Evolutionary conservation across 2,888 invertebrate genomes (phyloP).

Genomic region (Ectemnius continuus): DNA sequence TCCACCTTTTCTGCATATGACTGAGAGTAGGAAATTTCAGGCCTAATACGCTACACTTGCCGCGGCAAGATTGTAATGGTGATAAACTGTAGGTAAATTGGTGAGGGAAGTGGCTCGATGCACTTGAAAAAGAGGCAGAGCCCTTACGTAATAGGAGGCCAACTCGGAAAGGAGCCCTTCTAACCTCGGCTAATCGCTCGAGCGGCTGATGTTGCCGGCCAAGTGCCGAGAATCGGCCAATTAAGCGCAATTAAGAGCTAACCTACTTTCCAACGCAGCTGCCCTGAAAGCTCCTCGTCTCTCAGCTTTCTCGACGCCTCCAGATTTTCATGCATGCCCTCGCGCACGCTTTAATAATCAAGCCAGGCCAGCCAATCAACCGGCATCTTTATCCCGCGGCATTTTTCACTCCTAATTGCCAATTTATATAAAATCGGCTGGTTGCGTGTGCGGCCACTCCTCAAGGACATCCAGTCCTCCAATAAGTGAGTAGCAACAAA

Average conservation of each 20-base stretch:
- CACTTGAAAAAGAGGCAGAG: conserved; percentile 23
- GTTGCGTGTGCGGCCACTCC: too few species aligned
- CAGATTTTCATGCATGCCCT: background rate
- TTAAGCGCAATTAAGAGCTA: conserved; percentile 73
- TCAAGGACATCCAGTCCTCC: too few species aligned
- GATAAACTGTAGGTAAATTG: conserved; percentile 26
- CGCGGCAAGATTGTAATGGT: too few species aligned
- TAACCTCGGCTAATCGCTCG: conserved; percentile 65
- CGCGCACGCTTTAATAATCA: too few species aligned
- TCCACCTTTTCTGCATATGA: too few species aligned
- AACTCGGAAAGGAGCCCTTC: conserved; percentile 35
- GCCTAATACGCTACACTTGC: too few species aligned
- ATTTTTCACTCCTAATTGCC: too few species aligned
- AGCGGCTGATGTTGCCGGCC: conserved; percentile 45
- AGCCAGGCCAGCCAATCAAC: too few species aligned
- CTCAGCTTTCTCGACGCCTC: background rate
- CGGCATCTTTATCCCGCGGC: too few species aligned
- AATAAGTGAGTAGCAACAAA: too few species aligned
- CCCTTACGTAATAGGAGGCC: conserved; percentile 19
- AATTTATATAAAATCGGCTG: too few species aligned
- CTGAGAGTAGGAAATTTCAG: too few species aligned
- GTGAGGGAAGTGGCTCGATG: conserved; percentile 45
- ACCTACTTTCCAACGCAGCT: conserved; percentile 67
- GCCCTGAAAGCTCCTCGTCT: conserved; percentile 16
- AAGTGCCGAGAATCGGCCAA: conserved; percentile 72